Evolutionary conservation across 2,113 vertebrate species (phyloP).

Genomic region (Sciurus niger): DNA sequence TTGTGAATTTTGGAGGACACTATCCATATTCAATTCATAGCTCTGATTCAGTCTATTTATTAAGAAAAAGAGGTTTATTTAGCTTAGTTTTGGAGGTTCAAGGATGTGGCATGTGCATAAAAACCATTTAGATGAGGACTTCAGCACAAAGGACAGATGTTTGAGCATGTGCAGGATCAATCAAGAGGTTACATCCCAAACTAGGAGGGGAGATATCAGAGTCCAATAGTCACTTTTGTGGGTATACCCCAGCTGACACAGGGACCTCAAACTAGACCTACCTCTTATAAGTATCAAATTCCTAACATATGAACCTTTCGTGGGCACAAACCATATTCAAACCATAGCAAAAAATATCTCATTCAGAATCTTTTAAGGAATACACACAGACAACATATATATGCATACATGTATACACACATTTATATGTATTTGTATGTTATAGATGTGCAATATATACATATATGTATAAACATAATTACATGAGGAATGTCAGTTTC

Average conservation of each 20-base stretch:
- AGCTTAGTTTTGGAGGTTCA: not conserved
- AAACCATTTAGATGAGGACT: not conserved
- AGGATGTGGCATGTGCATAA: not conserved
- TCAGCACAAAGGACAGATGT: not conserved
- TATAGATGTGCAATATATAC: not conserved
- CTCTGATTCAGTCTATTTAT: not conserved
- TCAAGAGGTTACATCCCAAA: not conserved
- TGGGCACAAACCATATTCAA: not conserved
- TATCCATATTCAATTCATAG: not conserved
- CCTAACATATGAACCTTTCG: not conserved
- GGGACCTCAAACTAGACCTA: not conserved
- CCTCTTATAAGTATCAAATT: not conserved
- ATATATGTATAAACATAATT: not conserved
- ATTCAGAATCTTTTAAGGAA: not conserved
- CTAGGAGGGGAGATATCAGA: not conserved
- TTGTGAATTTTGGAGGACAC: not conserved
- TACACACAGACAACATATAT: not conserved
- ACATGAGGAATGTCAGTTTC: not conserved
- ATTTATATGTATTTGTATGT: not conserved
- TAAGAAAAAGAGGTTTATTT: not conserved
- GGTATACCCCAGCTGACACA: not conserved
- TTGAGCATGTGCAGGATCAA: not conserved
- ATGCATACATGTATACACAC: not conserved
- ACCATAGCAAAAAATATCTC: not conserved
- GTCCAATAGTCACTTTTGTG: not conserved